These are phyloP conservation scores for Xiphophorus birchmanni DNA, from an alignment of 2,797 vertebrate species.

Conservation along the genomic window DNA sequence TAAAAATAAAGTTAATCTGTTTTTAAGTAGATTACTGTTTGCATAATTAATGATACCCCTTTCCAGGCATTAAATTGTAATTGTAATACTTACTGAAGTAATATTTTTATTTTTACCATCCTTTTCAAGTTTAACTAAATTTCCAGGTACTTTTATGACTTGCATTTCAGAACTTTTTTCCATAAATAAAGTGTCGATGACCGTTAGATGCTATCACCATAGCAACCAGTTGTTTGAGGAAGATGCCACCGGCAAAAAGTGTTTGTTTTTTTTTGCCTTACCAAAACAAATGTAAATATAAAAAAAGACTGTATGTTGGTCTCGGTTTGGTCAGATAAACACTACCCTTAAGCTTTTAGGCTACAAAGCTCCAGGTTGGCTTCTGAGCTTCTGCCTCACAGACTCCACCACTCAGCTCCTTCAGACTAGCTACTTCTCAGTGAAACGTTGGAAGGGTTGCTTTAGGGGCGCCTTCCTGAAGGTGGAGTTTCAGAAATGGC, in stretches of 20 bases:
- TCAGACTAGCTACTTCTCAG: too few species aligned
- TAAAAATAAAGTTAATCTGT: neutral
- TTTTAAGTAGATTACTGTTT: neutral
- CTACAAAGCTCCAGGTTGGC: too few species aligned
- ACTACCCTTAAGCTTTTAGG: neutral
- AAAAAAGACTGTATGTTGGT: neutral
- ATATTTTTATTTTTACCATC: neutral
- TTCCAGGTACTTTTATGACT: neutral
- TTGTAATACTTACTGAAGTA: neutral
- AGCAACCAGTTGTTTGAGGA: neutral
- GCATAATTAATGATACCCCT: neutral
- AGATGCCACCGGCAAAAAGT: neutral
- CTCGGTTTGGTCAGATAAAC: neutral
- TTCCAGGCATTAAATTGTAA: neutral
- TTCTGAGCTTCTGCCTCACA: too few species aligned
- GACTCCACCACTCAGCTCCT: too few species aligned
- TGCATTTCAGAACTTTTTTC: neutral
- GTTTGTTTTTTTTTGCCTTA: neutral
- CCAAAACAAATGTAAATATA: neutral
- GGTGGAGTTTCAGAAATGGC: too few species aligned
- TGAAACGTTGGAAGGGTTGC: too few species aligned
- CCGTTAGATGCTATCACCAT: neutral
- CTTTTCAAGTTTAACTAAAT: neutral
- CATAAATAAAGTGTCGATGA: neutral
- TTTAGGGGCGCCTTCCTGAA: too few species aligned